Conservation (phyloP, 2,888 invertebrate species). For the Patella depressa region DNA sequence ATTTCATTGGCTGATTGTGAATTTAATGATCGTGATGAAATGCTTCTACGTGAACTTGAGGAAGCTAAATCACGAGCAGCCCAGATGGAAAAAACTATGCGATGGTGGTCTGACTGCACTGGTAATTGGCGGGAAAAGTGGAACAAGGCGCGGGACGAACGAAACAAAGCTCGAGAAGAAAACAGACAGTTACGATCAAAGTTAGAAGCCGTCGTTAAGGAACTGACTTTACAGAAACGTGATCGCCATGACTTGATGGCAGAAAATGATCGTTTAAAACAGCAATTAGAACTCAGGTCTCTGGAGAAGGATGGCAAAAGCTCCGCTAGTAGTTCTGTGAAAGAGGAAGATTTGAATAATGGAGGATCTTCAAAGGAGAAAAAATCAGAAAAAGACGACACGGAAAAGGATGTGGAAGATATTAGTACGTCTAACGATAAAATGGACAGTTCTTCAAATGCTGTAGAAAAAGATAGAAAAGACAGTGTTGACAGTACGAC, state of each 20-base stretch:
- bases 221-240: conserved; percentile 79
- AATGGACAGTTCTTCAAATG: not conserved
- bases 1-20: conserved; percentile 38
- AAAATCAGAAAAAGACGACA: conserved; percentile 13
- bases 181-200: conserved; percentile 85
- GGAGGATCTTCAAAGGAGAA: conserved; percentile 23
- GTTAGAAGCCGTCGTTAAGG: conserved; percentile 76
- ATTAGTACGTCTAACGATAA: not conserved
- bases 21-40: conserved; percentile 72
- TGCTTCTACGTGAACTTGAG: conserved; percentile 86
- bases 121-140: conserved; percentile 97
- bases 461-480: not conserved
- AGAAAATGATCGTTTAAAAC: conserved; percentile 75
- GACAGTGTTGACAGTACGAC: not conserved
- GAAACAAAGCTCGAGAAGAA: conserved; percentile 93
- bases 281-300: conserved; percentile 16
- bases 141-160: conserved; percentile 90
- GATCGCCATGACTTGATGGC: conserved; percentile 85
- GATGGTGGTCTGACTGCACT: conserved; percentile 99
- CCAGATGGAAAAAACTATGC: conserved; percentile 99
- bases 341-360: conserved; percentile 27
- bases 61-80: conserved; percentile 94
- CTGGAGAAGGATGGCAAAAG: conserved; percentile 21
- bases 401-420: not conserved
- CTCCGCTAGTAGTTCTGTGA: not conserved